Evolutionary conservation across 2,888 invertebrate genomes (phyloP).

Genomic region (Sipha maydis): DNA sequence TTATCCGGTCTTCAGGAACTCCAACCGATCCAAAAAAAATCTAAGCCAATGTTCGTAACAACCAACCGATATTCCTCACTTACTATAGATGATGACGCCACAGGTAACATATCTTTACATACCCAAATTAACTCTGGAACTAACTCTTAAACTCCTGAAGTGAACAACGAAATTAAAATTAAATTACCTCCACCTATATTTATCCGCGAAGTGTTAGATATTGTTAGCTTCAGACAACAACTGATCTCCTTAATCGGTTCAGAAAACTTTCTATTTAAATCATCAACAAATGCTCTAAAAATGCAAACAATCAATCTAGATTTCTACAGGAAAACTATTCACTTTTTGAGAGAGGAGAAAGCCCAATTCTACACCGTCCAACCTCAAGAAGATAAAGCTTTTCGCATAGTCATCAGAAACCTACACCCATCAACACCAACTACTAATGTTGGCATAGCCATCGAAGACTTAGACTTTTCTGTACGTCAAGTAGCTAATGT

Average conservation of each 20-base stretch:
- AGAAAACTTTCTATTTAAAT: no score
- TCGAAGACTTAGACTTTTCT: no score
- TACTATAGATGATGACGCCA: no score
- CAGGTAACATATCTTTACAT: neutral
- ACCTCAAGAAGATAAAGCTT: neutral
- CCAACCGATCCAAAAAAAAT: neutral
- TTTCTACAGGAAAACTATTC: neutral
- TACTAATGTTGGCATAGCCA: no score
- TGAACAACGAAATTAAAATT: neutral
- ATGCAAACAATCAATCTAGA: neutral
- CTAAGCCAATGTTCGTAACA: neutral
- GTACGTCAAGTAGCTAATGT: no score
- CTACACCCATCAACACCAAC: no score
- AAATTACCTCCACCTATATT: neutral
- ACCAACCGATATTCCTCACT: neutral
- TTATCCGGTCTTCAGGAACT: neutral
- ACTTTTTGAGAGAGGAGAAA: no score
- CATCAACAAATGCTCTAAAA: neutral
- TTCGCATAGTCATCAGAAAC: neutral
- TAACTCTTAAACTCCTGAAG: neutral
- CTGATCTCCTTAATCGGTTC: no score
- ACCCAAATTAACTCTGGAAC: neutral
- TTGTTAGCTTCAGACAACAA: slow-evolving; percentile 1
- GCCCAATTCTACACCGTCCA: neutral
- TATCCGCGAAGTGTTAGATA: neutral